Conservation (phyloP, 2,888 invertebrate species). For the Polyommatus iphigenia region DNA sequence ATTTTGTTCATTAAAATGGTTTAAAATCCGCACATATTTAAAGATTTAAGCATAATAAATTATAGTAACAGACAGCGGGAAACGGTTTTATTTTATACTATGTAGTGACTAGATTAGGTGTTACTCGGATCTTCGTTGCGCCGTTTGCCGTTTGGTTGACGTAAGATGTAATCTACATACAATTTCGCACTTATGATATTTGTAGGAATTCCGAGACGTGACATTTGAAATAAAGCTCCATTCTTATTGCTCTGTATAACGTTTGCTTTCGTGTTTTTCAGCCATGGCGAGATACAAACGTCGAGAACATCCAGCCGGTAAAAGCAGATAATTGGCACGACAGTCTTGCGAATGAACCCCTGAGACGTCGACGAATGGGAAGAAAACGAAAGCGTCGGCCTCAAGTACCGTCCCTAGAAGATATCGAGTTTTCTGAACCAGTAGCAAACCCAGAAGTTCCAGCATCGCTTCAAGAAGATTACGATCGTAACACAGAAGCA, state of each 20-base stretch:
- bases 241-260: neutral
- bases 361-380: conserved; percentile 68
- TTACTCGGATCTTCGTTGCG: too few relatives aligned
- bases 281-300: conserved; percentile 76
- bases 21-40: too few relatives aligned
- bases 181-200: too few relatives aligned
- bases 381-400: conserved; percentile 83
- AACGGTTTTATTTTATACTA: too few relatives aligned
- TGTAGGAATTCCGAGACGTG: neutral
- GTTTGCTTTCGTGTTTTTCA: conserved; percentile 56
- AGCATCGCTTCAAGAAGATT: conserved; percentile 50
- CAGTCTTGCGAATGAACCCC: conserved; percentile 54
- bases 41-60: too few relatives aligned
- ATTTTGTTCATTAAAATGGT: too few relatives aligned
- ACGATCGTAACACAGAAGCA: conserved; percentile 49
- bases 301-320: conserved; percentile 51
- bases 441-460: conserved; percentile 49
- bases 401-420: conserved; percentile 53
- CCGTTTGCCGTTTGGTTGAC: too few relatives aligned
- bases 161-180: too few relatives aligned
- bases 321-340: conserved; percentile 56
- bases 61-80: too few relatives aligned
- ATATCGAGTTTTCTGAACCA: conserved; percentile 50
- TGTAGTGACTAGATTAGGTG: too few relatives aligned
- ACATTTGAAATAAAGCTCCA: neutral